phyloP scores from a whole-genome alignment of 2,113 vertebrate genomes.

The Cairina moschata region DNA sequence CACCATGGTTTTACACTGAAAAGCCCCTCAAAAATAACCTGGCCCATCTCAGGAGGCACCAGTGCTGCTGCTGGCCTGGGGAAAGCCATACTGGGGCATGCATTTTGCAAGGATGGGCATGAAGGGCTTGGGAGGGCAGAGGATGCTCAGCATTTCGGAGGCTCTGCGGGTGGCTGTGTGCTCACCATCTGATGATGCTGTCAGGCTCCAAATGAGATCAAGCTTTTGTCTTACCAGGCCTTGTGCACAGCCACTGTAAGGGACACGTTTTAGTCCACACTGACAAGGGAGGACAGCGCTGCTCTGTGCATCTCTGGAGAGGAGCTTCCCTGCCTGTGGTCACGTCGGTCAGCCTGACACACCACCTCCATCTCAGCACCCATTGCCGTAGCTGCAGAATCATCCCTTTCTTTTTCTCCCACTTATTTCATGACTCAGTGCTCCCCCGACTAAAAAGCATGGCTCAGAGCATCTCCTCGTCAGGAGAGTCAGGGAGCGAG shows the following conservation, averaged over 20 bases:
- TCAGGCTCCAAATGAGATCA: neutral
- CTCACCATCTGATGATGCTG: neutral
- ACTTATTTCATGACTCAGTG: neutral
- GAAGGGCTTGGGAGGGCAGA: neutral
- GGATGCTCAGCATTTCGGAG: neutral
- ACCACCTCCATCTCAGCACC: neutral
- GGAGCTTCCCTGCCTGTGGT: neutral
- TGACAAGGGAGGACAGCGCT: neutral
- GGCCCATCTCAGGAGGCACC: neutral
- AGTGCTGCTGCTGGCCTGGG: neutral
- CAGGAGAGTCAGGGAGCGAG: neutral
- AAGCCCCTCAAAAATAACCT: neutral
- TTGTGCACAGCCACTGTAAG: fast-evolving
- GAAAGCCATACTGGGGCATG: neutral
- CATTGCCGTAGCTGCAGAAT: neutral
- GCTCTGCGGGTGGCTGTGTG: neutral
- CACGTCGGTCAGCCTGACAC: neutral
- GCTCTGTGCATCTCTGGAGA: neutral
- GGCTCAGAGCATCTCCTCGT: neutral
- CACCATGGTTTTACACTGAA: neutral
- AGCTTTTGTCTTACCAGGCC: neutral
- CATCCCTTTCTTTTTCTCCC: neutral
- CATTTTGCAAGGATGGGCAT: neutral
- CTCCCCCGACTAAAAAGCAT: neutral
- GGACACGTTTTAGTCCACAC: neutral